Conservation (phyloP, 2,888 invertebrate species). For the Melangyna quadrimaculata region DNA sequence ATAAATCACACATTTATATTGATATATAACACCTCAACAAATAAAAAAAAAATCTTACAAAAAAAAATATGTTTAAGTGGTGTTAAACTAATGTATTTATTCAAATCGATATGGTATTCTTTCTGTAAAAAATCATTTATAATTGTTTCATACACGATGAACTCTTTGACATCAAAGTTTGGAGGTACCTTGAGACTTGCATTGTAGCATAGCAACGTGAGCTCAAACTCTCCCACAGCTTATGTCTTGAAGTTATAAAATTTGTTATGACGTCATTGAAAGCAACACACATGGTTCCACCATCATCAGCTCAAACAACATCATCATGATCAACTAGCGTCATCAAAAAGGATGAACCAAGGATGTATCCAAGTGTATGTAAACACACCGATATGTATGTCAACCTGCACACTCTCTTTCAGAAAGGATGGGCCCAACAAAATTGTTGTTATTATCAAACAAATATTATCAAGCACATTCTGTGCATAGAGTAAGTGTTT, state of each 20-base stretch:
- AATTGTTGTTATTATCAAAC: slow-evolving; percentile 59
- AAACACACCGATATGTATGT: slow-evolving; percentile 22
- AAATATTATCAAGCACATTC: slow-evolving; percentile 46
- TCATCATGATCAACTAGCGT: slow-evolving; percentile 60
- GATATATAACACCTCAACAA: not conserved
- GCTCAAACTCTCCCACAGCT: slow-evolving; percentile 35
- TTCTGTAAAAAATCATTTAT: not conserved
- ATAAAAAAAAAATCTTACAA: not conserved
- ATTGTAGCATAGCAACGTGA: slow-evolving; percentile 47
- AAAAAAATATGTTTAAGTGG: not conserved
- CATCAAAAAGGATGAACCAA: slow-evolving; percentile 9
- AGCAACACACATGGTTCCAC: slow-evolving; percentile 41
- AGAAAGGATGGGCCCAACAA: slow-evolving; percentile 61
- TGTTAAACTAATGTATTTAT: not conserved
- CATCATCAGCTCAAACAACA: slow-evolving; percentile 15
- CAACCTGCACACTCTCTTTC: slow-evolving; percentile 48
- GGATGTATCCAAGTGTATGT: slow-evolving; percentile 30
- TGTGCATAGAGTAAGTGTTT: slow-evolving; percentile 46
- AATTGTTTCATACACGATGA: not conserved
- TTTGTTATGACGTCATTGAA: slow-evolving; percentile 58
- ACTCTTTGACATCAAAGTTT: slow-evolving; percentile 31
- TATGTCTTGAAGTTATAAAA: slow-evolving; percentile 29
- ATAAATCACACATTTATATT: not conserved
- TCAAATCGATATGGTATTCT: not conserved
- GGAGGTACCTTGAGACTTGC: slow-evolving; percentile 31